A percentile compares a stretch with the other conserved stretches of the same genome.
phyloP scores from a whole-genome alignment of 2,888 invertebrate species.

The Leptopilina drosophilae region DNA sequence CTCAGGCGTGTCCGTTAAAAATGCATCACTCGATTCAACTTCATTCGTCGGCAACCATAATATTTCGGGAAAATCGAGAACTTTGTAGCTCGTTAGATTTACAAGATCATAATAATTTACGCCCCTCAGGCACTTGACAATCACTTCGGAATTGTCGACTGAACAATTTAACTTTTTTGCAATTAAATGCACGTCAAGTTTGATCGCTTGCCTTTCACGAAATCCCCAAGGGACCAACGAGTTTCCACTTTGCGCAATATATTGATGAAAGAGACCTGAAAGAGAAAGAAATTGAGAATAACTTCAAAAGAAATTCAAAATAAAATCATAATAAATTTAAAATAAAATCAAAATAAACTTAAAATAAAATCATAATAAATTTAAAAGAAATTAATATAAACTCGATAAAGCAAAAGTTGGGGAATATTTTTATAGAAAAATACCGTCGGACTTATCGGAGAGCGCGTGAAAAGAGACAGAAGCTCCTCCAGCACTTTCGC shows the following conservation, averaged over 20 bases:
- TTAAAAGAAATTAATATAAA: background rate
- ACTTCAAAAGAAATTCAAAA: no score
- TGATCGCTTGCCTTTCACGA: constrained; percentile 78
- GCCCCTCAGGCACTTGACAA: constrained; percentile 82
- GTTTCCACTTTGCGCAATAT: constrained; percentile 56
- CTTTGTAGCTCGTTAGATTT: constrained; percentile 9
- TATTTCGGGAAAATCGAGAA: constrained; percentile 23
- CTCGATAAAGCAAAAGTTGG: background rate
- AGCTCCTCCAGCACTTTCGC: constrained; percentile 19
- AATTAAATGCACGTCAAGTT: constrained; percentile 80
- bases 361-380: no score
- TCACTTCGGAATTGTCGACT: constrained; percentile 76
- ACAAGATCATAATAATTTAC: constrained; percentile 65
- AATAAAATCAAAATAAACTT: no score
- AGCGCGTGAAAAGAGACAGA: constrained; percentile 54
- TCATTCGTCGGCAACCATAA: constrained; percentile 22
- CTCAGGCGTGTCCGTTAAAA: constrained; percentile 16
- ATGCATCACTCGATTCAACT: constrained; percentile 19
- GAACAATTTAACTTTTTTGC: constrained; percentile 82
- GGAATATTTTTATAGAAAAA: no score
- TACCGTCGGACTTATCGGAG: constrained; percentile 6
- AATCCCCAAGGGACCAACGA: constrained; percentile 53
- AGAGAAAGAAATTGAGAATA: background rate
- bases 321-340: no score
- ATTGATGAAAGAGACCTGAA: constrained; percentile 59